Percentiles rank a stretch among this genome's conserved stretches.
Evolutionary conservation across 2,888 invertebrate species (phyloP).

Genomic region (Eremobia ochroleuca): DNA sequence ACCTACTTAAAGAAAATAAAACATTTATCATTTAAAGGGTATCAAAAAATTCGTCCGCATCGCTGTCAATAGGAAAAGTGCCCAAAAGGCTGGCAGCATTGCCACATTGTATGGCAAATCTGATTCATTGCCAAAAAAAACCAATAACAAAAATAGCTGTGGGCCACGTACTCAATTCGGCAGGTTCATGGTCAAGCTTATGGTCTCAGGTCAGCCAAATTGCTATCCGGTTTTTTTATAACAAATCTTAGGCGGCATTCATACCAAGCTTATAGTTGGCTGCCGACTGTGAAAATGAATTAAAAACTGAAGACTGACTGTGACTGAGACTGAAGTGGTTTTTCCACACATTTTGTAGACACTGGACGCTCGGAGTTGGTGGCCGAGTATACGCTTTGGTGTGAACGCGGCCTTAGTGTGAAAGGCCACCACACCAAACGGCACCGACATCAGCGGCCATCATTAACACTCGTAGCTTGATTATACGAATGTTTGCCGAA

Average conservation of each 20-base stretch:
- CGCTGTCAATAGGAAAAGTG: too few species aligned
- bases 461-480: not conserved
- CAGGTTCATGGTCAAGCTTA: constrained; percentile 33
- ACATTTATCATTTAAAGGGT: too few species aligned
- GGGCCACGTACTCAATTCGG: too few species aligned
- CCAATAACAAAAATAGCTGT: not conserved
- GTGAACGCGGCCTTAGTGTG: not conserved
- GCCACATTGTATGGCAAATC: too few species aligned
- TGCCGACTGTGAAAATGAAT: not conserved
- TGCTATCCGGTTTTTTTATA: constrained; percentile 16
- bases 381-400: not conserved
- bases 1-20: too few species aligned
- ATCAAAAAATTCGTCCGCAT: too few species aligned
- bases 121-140: too few species aligned
- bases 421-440: too few species aligned
- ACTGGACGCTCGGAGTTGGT: not conserved
- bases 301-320: not conserved
- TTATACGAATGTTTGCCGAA: not conserved
- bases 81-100: too few species aligned
- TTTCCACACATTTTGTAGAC: not conserved
- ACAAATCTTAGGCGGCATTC: not conserved
- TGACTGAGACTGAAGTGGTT: not conserved
- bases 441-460: too few species aligned
- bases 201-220: constrained; percentile 1
- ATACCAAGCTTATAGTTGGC: not conserved